phyloP scores from a whole-genome alignment of 2,797 vertebrate species.

The Cossypha niveicapilla region DNA sequence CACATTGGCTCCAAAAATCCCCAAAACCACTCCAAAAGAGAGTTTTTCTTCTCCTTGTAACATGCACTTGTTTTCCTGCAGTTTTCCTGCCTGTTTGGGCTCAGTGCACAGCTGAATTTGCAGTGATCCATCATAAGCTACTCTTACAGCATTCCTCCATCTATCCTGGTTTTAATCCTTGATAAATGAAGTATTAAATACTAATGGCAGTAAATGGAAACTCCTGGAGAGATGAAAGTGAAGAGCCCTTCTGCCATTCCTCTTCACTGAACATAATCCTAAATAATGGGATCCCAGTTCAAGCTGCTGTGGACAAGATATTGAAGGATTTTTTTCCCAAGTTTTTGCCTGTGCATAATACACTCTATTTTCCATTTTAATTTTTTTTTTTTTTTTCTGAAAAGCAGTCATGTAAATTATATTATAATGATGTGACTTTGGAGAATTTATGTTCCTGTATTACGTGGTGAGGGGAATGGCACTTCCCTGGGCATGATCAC shows the following conservation, averaged over 20 bases:
- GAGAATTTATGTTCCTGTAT: not conserved
- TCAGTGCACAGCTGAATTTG: not conserved
- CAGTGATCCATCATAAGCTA: not conserved
- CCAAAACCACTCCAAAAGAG: not conserved
- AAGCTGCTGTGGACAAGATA: constrained; percentile 1
- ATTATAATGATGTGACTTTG: not conserved
- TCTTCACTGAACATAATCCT: constrained; percentile 40
- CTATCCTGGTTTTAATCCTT: constrained; percentile 33
- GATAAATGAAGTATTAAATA: constrained; percentile 58
- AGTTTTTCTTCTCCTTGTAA: not conserved
- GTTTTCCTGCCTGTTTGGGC: not conserved
- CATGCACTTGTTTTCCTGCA: not conserved
- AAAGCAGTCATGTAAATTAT: not conserved
- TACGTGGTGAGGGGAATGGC: not conserved
- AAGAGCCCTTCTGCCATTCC: constrained; percentile 19
- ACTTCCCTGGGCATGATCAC: not conserved
- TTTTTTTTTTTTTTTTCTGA: not conserved
- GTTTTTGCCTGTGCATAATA: not conserved
- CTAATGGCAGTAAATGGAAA: constrained; percentile 37
- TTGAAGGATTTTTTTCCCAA: not conserved
- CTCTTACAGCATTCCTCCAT: constrained; percentile 1
- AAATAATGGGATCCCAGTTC: constrained; percentile 11
- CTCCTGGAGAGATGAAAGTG: constrained; percentile 44
- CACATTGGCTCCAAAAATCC: not conserved
- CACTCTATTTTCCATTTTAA: not conserved